These are phyloP conservation scores for Copidosoma floridanum DNA, from an alignment of 1,140 invertebrate species.

Conservation along the genomic window DNA sequence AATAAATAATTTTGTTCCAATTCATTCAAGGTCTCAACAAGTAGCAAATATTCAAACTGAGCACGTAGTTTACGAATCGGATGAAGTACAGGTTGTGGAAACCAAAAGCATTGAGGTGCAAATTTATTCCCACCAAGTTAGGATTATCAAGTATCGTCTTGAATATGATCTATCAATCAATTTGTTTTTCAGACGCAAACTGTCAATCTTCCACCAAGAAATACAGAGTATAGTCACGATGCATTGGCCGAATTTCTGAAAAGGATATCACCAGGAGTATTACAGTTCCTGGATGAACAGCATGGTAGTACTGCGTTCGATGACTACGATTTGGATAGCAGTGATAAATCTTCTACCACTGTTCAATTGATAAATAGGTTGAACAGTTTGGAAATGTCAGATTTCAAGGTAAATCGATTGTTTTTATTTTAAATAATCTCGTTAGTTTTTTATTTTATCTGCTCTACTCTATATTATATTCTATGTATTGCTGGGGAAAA, in stretches of 20 bases:
- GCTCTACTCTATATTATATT: slow-evolving; percentile 27
- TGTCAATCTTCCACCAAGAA: slow-evolving; percentile 30
- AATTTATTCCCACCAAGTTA: neutral
- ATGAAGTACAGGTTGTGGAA: slow-evolving; percentile 39
- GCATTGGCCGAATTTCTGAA: slow-evolving; percentile 50
- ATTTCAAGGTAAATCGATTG: slow-evolving; percentile 36
- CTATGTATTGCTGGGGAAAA: slow-evolving; percentile 51
- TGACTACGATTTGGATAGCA: slow-evolving; percentile 40
- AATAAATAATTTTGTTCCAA: neutral
- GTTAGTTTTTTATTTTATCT: neutral
- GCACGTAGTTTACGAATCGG: slow-evolving; percentile 34
- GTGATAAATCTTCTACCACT: slow-evolving; percentile 31
- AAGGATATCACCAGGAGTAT: slow-evolving; percentile 46
- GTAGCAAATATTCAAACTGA: slow-evolving; percentile 44
- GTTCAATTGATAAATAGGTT: slow-evolving; percentile 43
- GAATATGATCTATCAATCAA: too few species aligned
- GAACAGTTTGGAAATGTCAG: slow-evolving; percentile 34
- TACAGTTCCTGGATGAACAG: slow-evolving; percentile 51
- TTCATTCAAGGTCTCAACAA: slow-evolving; percentile 32
- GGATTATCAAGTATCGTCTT: neutral
- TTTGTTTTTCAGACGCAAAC: slow-evolving; percentile 47
- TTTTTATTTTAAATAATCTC: slow-evolving; percentile 11
- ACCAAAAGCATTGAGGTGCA: slow-evolving; percentile 43
- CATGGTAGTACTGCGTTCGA: slow-evolving; percentile 48
- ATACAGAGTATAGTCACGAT: slow-evolving; percentile 42